A percentile compares a stretch with the other conserved stretches of the same genome.
phyloP scores from a whole-genome alignment of 92 coral and sea anemone genomes.

The Porites lobata region DNA sequence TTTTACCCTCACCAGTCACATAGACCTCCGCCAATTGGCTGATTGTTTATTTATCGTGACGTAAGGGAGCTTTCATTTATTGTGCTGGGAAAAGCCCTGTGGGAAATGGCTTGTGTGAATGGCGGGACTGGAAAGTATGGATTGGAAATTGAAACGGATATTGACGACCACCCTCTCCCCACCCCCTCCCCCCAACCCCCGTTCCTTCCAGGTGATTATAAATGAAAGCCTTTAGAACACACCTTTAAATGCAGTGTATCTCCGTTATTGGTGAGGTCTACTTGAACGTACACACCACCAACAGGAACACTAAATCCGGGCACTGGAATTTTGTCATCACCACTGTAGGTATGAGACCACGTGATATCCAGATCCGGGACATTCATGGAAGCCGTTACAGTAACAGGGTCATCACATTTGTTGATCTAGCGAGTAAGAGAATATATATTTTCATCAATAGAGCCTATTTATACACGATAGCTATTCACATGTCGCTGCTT shows the following conservation, averaged over 20 bases:
- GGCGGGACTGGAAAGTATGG: too few species aligned
- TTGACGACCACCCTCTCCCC: too few species aligned
- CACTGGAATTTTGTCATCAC: conserved; percentile 60
- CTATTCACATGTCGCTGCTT: neutral
- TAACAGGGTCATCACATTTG: conserved; percentile 75
- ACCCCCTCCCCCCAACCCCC: too few species aligned
- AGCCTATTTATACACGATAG: neutral
- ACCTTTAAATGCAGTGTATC: conserved; percentile 50
- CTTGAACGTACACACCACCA: conserved; percentile 67
- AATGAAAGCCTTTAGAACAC: neutral
- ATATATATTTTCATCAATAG: neutral
- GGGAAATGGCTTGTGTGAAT: too few species aligned
- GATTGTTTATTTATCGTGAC: too few species aligned
- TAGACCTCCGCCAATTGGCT: too few species aligned
- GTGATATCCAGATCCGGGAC: conserved; percentile 67
- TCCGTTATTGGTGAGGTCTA: conserved; percentile 31
- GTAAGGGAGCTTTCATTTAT: too few species aligned
- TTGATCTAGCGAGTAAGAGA: conserved; percentile 37
- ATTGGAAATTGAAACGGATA: too few species aligned
- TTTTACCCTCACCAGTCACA: too few species aligned
- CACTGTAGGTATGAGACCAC: conserved; percentile 72
- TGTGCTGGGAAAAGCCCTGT: too few species aligned
- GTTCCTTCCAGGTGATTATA: too few species aligned
- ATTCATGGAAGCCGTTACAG: conserved; percentile 70
- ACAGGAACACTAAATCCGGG: conserved; percentile 59